Evolutionary conservation across 1,140 invertebrate genomes (phyloP).

Genomic region (Pseudoatta argentina): DNA sequence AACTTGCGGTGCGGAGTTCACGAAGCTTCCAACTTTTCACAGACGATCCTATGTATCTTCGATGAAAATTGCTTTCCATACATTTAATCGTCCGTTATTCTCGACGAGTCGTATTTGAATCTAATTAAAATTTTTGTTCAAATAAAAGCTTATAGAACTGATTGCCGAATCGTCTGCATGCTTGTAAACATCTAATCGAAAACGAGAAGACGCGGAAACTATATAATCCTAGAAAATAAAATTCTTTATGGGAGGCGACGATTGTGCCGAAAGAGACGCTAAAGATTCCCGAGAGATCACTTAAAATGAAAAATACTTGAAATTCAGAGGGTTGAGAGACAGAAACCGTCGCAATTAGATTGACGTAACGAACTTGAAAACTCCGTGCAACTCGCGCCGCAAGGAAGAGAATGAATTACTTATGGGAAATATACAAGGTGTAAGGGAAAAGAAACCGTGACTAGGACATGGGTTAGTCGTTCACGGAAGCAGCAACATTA

Average conservation of each 20-base stretch:
- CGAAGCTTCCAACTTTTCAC: conserved; percentile 3
- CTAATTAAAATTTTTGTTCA: background rate
- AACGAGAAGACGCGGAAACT: background rate
- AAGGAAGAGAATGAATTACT: conserved; percentile 51
- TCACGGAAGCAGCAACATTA: conserved; percentile 50
- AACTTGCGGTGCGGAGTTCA: conserved; percentile 7
- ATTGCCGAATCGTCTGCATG: background rate
- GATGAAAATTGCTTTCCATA: conserved; percentile 30
- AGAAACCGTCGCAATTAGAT: conserved; percentile 52
- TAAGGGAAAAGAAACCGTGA: conserved; percentile 50
- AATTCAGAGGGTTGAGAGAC: conserved; percentile 37
- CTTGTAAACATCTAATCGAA: background rate
- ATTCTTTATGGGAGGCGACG: background rate
- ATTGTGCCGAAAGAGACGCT: background rate
- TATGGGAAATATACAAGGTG: conserved; percentile 25
- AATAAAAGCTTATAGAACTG: background rate
- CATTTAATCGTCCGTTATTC: conserved; percentile 11
- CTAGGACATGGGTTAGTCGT: conserved; percentile 37
- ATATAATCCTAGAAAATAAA: conserved; percentile 3
- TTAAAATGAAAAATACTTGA: conserved; percentile 54
- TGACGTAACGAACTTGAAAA: conserved; percentile 52
- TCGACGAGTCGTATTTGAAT: background rate
- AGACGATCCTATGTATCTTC: background rate
- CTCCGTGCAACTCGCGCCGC: conserved; percentile 46
- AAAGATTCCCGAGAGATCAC: conserved; percentile 27